Evolutionary conservation across 1,140 invertebrate genomes (phyloP), one percentile per base, ranked within the genome.

Genomic region (Drosophila saltans): DNA sequence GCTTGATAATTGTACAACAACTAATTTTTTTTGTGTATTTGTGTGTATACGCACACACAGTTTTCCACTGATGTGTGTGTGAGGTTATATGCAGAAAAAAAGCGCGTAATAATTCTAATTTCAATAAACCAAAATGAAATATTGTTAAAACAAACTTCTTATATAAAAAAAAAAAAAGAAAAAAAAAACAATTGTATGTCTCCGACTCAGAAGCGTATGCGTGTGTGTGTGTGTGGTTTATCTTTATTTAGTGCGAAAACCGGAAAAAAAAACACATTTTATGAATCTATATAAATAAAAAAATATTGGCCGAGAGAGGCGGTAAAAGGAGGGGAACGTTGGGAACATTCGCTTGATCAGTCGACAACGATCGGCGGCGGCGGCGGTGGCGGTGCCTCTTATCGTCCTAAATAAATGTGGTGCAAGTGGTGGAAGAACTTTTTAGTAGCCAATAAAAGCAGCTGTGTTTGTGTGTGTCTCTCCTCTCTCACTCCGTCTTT

Each of bases 261-360:
- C 64, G 41, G 36, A 52, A 55, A 64, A 33, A 33, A 5, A 24
- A 45, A 52, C 66, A 40, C 43, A 63, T 59, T 59, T 48, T 45
- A 57, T 60, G 60, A 66, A 62, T 57, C 21, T 78, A 78, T 67
- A 78, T 63, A 78, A 78, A 77, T 76, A 78, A 78, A 78, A 41
- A 78, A 78, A 64, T 69, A 52, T 52, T 52, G 45, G 45, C 3
- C 33, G 33, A 36, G 16, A 16, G 16, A 16, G 16, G 16, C 16
- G 16, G 16, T 16, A 16, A 16, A 16, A 16, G 16, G 16, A 16
- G 16, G 33, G 45, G 45, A 2, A 10, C 21, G 45, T 8, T 52
- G 45, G 45, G 45, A 52, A 52, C 45, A 52, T 52, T 52, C 21
- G 45, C 45, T n/a, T 43, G 16, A 59, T 39, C 57, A 60, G 45